Evolutionary conservation across 2,888 invertebrate genomes (phyloP), one percentile per base, ranked within the genome.

Genomic region (Stramonita haemastoma): DNA sequence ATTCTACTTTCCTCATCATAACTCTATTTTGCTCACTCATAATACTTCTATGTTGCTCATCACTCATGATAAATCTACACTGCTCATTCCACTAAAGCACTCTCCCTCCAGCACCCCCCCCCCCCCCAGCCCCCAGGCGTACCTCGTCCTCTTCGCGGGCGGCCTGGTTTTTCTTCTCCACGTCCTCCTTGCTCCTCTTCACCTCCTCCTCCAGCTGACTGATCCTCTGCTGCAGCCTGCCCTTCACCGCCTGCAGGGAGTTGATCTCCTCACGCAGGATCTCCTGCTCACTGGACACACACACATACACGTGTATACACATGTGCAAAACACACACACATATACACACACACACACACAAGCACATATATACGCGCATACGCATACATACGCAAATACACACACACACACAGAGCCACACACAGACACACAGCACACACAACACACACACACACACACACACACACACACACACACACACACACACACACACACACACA

Each of bases 251-350:
- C 94, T 98, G 98, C 93, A 99, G 97, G 56, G 98, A 98, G 89
- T 97, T 97, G 32, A 99, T 97, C 96, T 99, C 99, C 96, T 99
- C 99, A 34, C 98, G 97, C 79, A 99, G 96, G 94, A 99, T 99
- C 96, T 99, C 99, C 94, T 99, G 97, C 94, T 97, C 97, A 94
- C 97, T 97, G 95, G 11, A n/a, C 81, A 81, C 81, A 36, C 77
- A 36, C 8, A 36, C 22, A 36, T 79, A n/a, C 11, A 57, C 15
- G 57, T 57, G 11, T 13, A 57, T 57, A 13, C 57, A 57, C 57
- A 57, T 57, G 57, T 17, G 8, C 57, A 57, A 8, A 13, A 17
- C 15, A 57, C 11, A 57, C 57, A 57, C 11, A 57, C 57, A 57
- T 57, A 8, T 13, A 13, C 11, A 57, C 57, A 57, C 70, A 5